These are phyloP conservation scores for Drosophila lacteicornis DNA, from an alignment of 1,140 invertebrate species.

Conservation along the genomic window DNA sequence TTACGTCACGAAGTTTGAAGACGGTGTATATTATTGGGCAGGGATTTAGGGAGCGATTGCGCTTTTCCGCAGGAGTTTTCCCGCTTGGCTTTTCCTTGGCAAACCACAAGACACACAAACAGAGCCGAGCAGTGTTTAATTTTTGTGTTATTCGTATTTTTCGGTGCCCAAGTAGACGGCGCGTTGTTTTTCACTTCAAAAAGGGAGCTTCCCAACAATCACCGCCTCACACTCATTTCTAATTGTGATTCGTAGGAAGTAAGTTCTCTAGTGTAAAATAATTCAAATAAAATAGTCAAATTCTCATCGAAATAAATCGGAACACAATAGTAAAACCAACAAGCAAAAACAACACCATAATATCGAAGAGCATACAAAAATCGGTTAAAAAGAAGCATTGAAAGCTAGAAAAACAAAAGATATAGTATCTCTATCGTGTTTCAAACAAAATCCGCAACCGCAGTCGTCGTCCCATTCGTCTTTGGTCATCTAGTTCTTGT, in stretches of 20 bases:
- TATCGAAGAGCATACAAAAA: conserved; percentile 21
- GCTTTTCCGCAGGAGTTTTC: conserved; percentile 22
- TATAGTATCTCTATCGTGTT: conserved; percentile 8
- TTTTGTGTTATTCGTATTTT: conserved; percentile 16
- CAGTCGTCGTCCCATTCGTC: conserved; percentile 21
- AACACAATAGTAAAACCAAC: conserved; percentile 68
- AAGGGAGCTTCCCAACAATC: conserved; percentile 38
- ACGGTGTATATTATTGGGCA: conserved; percentile 4
- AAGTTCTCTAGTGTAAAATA: conserved; percentile 78
- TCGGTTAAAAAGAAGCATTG: conserved; percentile 20
- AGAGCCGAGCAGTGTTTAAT: not conserved
- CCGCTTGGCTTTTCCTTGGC: conserved; percentile 1
- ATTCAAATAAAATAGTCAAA: conserved; percentile 68
- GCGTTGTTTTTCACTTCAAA: conserved; percentile 34
- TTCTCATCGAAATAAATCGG: conserved; percentile 60
- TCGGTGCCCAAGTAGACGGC: conserved; percentile 41
- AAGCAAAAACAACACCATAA: conserved; percentile 44
- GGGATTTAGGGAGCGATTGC: conserved; percentile 5
- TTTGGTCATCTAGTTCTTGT: conserved; percentile 35
- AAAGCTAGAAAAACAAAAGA: conserved; percentile 10
- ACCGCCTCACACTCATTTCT: conserved; percentile 63
- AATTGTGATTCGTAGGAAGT: conserved; percentile 80
- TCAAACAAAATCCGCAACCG: conserved; percentile 26
- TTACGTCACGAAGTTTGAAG: conserved; percentile 34
- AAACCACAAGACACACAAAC: not conserved